phyloP scores from a whole-genome alignment of 2,888 invertebrate genomes.

The Perithous albicinctus region DNA sequence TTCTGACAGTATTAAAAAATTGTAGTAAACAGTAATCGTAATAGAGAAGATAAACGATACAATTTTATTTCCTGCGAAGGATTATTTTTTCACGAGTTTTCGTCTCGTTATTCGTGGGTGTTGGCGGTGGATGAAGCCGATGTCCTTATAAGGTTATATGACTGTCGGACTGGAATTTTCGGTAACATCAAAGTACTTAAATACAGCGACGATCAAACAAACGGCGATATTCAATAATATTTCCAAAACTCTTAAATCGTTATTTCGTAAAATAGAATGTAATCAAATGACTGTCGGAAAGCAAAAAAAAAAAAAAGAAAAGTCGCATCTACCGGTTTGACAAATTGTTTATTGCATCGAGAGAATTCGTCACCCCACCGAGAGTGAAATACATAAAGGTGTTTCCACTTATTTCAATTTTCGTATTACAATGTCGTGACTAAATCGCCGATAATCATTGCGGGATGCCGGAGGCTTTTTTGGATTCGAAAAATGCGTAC shows the following conservation, averaged over 20 bases:
- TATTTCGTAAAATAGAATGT: not conserved
- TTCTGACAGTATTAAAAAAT: not conserved
- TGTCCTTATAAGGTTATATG: conserved; percentile 77
- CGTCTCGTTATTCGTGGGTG: conserved; percentile 62
- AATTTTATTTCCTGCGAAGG: not conserved
- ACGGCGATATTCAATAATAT: not conserved
- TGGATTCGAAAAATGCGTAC: conserved; percentile 57
- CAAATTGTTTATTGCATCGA: conserved; percentile 58
- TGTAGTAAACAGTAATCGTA: no score
- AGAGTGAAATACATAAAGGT: conserved; percentile 42
- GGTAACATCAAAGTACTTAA: conserved; percentile 25
- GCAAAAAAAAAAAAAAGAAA: no score
- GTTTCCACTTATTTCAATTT: conserved; percentile 28
- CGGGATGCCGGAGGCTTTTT: conserved; percentile 38
- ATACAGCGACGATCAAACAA: not conserved
- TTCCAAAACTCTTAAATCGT: not conserved
- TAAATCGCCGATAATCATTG: not conserved
- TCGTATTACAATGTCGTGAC: not conserved
- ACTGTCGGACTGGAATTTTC: conserved; percentile 43
- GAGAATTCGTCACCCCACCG: conserved; percentile 49
- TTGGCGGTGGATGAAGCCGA: conserved; percentile 66
- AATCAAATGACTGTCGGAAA: conserved; percentile 24
- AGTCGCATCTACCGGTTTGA: conserved; percentile 52
- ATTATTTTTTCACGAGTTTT: not conserved
- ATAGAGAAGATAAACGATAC: no score